Evolutionary conservation across 1,140 invertebrate genomes (phyloP).

Genomic region (Diorhabda sublineata): DNA sequence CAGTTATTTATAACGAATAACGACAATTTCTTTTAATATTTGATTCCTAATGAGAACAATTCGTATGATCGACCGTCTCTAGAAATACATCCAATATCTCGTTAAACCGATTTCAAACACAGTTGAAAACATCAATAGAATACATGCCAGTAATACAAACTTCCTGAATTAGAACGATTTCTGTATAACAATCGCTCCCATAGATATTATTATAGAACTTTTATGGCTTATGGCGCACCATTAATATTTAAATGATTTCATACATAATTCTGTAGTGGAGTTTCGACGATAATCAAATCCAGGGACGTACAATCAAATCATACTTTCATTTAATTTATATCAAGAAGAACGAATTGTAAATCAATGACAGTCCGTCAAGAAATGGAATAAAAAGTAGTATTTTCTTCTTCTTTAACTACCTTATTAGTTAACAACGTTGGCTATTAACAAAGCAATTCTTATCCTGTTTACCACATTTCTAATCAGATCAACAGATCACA

Average conservation of each 20-base stretch:
- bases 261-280: neutral
- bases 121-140: slow-evolving; percentile 20
- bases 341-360: neutral
- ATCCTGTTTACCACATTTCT: too few relatives aligned
- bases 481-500: too few relatives aligned
- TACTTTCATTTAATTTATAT: neutral
- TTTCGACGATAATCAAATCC: neutral
- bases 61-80: slow-evolving; percentile 1
- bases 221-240: slow-evolving; percentile 25
- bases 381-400: neutral
- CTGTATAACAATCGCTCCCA: slow-evolving; percentile 29
- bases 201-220: slow-evolving; percentile 26
- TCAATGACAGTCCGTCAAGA: neutral
- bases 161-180: slow-evolving; percentile 23
- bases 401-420: too few relatives aligned
- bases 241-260: slow-evolving; percentile 28
- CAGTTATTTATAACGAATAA: too few relatives aligned
- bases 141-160: slow-evolving; percentile 21
- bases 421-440: too few relatives aligned
- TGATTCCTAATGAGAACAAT: neutral
- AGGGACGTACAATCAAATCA: neutral
- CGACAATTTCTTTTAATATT: too few relatives aligned
- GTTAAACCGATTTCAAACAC: slow-evolving; percentile 8
- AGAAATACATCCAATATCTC: neutral
- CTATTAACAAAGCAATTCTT: too few relatives aligned